A percentile compares a stretch with the other conserved stretches of the same genome.
Conservation (phyloP, 53 echinoderm and acorn worm species). For the Holothuria scabra region DNA sequence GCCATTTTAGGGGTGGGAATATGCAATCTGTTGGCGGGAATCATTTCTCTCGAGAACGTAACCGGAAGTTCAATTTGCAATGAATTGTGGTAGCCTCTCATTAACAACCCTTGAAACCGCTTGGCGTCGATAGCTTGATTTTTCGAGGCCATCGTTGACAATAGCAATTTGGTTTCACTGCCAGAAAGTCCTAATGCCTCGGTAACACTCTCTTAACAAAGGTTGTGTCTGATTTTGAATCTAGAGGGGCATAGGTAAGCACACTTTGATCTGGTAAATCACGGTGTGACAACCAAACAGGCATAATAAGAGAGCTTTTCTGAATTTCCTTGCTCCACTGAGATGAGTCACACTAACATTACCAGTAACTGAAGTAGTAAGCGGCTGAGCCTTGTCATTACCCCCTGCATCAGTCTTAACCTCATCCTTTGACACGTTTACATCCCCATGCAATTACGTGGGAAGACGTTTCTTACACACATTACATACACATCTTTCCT, state of each 20-base stretch:
- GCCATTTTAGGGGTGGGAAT: no score
- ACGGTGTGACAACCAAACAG: no score
- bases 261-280: neutral
- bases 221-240: constrained; percentile 54
- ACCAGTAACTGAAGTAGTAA: no score
- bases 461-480: constrained; percentile 53
- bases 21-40: no score
- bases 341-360: neutral
- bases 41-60: no score
- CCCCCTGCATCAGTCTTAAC: no score
- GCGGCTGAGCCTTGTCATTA: neutral
- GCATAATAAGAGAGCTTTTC: no score
- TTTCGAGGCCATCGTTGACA: constrained; percentile 57
- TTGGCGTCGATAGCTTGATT: constrained; percentile 46
- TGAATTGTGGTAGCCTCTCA: constrained; percentile 43
- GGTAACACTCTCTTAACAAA: constrained; percentile 42
- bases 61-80: constrained; percentile 26
- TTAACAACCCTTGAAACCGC: constrained; percentile 37
- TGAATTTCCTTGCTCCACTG: neutral
- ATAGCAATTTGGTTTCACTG: constrained; percentile 1
- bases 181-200: constrained; percentile 21
- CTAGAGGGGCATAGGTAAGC: constrained; percentile 50
- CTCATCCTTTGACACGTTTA: neutral
- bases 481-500: constrained; percentile 38
- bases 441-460: constrained; percentile 34